Conservation (phyloP, 2,888 invertebrate genomes). For the Hirtodrosophila histrioides region DNA sequence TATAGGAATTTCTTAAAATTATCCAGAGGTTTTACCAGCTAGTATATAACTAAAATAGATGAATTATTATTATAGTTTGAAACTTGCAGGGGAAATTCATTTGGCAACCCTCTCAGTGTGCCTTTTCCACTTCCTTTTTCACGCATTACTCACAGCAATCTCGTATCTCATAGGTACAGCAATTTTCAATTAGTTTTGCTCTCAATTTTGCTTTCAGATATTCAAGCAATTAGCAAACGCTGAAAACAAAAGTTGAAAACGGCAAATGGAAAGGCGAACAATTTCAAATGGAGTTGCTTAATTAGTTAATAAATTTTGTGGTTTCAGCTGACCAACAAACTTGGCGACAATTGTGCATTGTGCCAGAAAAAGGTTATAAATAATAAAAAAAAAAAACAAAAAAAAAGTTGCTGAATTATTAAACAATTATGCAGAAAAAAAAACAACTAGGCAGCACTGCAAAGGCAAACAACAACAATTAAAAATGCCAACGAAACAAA, state of each 20-base stretch:
- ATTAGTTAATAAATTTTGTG: slow-evolving; percentile 50
- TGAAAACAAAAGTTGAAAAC: slow-evolving; percentile 63
- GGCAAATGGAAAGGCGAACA: slow-evolving; percentile 60
- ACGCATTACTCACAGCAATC: slow-evolving; percentile 2
- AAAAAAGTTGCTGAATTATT: slow-evolving; percentile 45
- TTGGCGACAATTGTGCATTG: slow-evolving; percentile 39
- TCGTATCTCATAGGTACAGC: slow-evolving; percentile 41
- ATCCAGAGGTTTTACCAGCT: too few relatives aligned
- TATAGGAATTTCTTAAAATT: too few relatives aligned
- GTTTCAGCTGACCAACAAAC: not conserved
- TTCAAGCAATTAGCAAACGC: slow-evolving; percentile 61
- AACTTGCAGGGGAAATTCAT: too few relatives aligned
- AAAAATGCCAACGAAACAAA: slow-evolving; percentile 64
- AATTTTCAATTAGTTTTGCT: slow-evolving; percentile 73
- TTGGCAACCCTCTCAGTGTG: too few relatives aligned
- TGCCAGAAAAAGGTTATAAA: slow-evolving; percentile 30
- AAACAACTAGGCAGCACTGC: slow-evolving; percentile 17
- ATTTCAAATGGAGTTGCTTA: slow-evolving; percentile 39
- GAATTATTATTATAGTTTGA: too few relatives aligned
- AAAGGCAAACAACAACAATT: slow-evolving; percentile 44
- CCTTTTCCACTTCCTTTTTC: not conserved
- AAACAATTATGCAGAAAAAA: slow-evolving; percentile 50
- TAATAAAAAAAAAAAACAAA: slow-evolving; percentile 5
- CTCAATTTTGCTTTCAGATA: slow-evolving; percentile 66
- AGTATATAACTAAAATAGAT: too few relatives aligned